Evolutionary conservation across 2,888 invertebrate genomes (phyloP), one percentile per base, ranked within the genome.

Genomic region (Agrilus cyanescens): DNA sequence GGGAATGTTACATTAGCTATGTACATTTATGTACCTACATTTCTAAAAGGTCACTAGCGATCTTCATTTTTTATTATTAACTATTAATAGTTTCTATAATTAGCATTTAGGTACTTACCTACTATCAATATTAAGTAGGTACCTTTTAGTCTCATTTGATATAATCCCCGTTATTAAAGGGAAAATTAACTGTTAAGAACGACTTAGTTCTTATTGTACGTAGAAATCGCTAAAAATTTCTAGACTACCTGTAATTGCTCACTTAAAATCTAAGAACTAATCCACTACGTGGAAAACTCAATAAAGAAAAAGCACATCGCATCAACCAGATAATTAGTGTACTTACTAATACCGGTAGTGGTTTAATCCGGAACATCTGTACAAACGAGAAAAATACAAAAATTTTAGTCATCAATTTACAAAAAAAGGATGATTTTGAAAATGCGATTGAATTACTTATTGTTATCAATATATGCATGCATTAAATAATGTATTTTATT

Each of bases 351-450:
- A 90, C 90, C 80, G 90, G 91, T 77, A 89, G 88, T 75, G 91
- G 91, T 83, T 87, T 90, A 78, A 91, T 91, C 90, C 91, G 88
- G 89, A 91, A 91, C 80, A 91, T 88, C 91, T 91, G 81, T 66
- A 53, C 53, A 51, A 66, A 58, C 59, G 37, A 44, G 35, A 39
- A 45, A 43, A 41, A 38, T 25, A 35, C 12, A 40, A 41, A 37
- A 46, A 29, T 34, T 41, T 46, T 12, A 42, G 18, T 16, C 18
- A 41, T 29, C 15, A 41, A 14, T 37, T 36, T 20, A 37, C 8
- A 14, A 25, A 35, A 25, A 41, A 13, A 18, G 12, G 15, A 36
- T 36, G 14, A 3, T 16, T 12, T 33, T 33, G 36, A 36, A 16
- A 16, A 18, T 16, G 14, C 16, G 15, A 3, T 16, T 12, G 5